Evolutionary conservation across 2,113 vertebrate species (phyloP), one percentile per base, ranked within the genome.

Genomic region (Tylochromis polylepis): DNA sequence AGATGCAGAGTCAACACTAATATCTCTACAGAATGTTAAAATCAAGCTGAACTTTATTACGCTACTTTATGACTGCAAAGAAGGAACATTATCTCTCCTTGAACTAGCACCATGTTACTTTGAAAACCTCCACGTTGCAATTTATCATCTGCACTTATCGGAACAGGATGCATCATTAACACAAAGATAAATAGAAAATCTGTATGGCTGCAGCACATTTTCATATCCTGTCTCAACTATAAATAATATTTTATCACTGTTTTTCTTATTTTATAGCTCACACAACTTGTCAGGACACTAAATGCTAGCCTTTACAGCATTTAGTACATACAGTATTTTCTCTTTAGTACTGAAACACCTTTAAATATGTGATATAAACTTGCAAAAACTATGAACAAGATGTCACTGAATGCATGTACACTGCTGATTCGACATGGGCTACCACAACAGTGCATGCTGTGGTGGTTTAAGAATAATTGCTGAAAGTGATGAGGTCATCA

Each of bases 391-490:
- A 49, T 77, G 27, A 34, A 53, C 72, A 53, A n/a, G 27, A 83
- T 0, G 1, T 82, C 20, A 85, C 65, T 56, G 53, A 77, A 78
- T 82, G 60, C 41, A 65, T 59, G 75, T 80, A 46, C 58, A 83
- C 24, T 3, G 11, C 81, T 81, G 89, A 70, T 34, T 81, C 46
- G 5, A 59, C 31, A 81, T 41, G 20, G n/a, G 41, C 51, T 38
- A 85, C 80, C 58, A 79, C 43, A 88, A 79, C 29, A 24, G 72
- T 5, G 41, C 22, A 77, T 77, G 84, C 36, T 31, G 34, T 22
- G 62, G 65, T 65, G 53, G 59, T 79, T 85, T 49, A 14, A 77
- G 27, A 85, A 83, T 93, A 94, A 90, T 86, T 94, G 89, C 85
- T 91, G 41, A 87, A 86, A 72, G 41, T 22, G 57, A 75, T 34